These are phyloP conservation scores for Apocrypta bakeri DNA, from an alignment of 1,140 invertebrate genomes.

Conservation along the genomic window DNA sequence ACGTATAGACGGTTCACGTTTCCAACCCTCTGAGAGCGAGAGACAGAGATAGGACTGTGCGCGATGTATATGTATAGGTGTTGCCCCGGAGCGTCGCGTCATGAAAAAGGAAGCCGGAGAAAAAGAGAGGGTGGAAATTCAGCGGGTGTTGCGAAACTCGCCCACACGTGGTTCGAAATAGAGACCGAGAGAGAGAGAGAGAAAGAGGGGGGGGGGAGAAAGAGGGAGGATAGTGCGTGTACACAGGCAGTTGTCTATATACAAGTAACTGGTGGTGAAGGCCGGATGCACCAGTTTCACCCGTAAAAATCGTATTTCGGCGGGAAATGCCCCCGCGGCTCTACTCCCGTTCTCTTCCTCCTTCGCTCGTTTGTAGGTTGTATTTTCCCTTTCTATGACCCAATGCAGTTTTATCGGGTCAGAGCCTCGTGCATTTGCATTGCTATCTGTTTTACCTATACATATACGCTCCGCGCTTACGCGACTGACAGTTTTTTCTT, in stretches of 20 bases:
- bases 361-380: conserved; percentile 64
- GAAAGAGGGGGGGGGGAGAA: background rate
- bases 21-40: background rate
- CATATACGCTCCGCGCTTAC: background rate
- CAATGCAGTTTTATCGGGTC: conserved; percentile 70
- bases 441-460: conserved; percentile 27
- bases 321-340: conserved; percentile 54
- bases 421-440: conserved; percentile 65
- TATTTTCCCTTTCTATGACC: conserved; percentile 73
- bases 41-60: background rate
- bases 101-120: background rate
- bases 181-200: background rate
- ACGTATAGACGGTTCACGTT: background rate
- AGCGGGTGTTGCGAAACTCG: background rate
- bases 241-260: background rate
- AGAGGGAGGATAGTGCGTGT: too few species aligned
- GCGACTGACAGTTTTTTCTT: background rate
- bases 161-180: background rate
- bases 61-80: background rate
- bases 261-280: background rate
- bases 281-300: background rate
- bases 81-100: background rate
- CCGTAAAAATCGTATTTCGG: conserved; percentile 68
- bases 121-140: conserved; percentile 1
- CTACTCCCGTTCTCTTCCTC: background rate